phyloP scores from a whole-genome alignment of 2,113 vertebrate species.

The Sisor rabdophorus region DNA sequence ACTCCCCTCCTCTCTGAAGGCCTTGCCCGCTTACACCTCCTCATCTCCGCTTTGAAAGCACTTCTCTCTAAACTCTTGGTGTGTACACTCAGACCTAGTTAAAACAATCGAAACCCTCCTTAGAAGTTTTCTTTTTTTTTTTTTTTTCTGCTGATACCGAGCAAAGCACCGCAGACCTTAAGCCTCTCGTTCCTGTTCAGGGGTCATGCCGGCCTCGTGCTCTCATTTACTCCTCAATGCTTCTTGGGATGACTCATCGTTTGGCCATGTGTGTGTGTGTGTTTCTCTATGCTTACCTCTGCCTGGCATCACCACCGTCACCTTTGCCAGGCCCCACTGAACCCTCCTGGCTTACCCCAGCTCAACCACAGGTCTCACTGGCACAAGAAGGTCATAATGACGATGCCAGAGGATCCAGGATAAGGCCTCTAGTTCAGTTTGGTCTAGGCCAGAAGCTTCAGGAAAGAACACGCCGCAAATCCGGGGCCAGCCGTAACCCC shows the following conservation, averaged over 20 bases:
- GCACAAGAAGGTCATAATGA: slow-evolving; percentile 53
- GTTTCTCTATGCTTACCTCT: slow-evolving; percentile 51
- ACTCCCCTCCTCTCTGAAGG: slow-evolving; percentile 56
- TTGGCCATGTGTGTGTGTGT: slow-evolving; percentile 4
- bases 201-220: slow-evolving; percentile 71
- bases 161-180: slow-evolving; percentile 46
- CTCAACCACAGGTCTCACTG: slow-evolving; percentile 47
- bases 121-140: slow-evolving; percentile 69
- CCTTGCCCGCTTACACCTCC: slow-evolving; percentile 70
- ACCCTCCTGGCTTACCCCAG: slow-evolving; percentile 53
- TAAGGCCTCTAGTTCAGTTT: slow-evolving; percentile 48
- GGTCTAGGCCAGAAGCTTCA: slow-evolving; percentile 50
- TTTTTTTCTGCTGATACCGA: slow-evolving; percentile 56
- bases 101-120: slow-evolving; percentile 73
- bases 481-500: slow-evolving; percentile 35
- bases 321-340: slow-evolving; percentile 45
- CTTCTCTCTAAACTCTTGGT: slow-evolving; percentile 70
- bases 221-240: slow-evolving; percentile 51
- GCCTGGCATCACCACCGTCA: slow-evolving; percentile 39
- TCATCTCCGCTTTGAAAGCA: slow-evolving; percentile 82
- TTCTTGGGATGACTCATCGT: slow-evolving; percentile 57
- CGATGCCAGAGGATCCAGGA: slow-evolving; percentile 49
- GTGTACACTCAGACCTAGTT: slow-evolving; percentile 76
- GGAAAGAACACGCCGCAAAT: slow-evolving; percentile 35
- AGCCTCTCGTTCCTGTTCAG: slow-evolving; percentile 64